Conservation (phyloP, 2,888 invertebrate species). For the Eretmocerus hayati region DNA sequence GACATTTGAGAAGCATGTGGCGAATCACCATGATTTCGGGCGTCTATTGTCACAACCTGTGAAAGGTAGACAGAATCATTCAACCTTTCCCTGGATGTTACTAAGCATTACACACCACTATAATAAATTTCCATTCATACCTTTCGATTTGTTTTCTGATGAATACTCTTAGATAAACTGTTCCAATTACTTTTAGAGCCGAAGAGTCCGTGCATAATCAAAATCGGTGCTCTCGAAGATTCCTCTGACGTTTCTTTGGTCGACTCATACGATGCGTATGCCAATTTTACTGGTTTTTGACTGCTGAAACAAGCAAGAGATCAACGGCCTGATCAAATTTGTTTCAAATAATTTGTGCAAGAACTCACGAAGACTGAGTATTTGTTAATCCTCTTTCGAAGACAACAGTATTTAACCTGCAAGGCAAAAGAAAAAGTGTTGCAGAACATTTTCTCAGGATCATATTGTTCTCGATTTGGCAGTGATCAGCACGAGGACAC, state of each 20-base stretch:
- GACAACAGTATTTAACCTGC: slow-evolving; percentile 11
- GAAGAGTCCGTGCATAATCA: slow-evolving; percentile 82
- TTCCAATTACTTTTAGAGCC: slow-evolving; percentile 86
- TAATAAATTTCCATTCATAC: slow-evolving; percentile 48
- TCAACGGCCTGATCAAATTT: no score
- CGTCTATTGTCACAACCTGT: slow-evolving; percentile 73
- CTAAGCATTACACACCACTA: no score
- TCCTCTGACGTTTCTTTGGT: slow-evolving; percentile 45
- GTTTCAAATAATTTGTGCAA: no score
- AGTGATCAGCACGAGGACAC: no score
- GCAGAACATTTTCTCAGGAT: slow-evolving; percentile 7
- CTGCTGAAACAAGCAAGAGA: not conserved
- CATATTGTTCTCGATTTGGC: no score
- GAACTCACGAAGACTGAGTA: slow-evolving; percentile 3
- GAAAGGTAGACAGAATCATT: slow-evolving; percentile 1
- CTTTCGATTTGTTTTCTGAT: slow-evolving; percentile 57
- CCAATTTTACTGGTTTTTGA: slow-evolving; percentile 54
- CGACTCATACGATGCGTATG: slow-evolving; percentile 61
- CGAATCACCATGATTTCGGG: slow-evolving; percentile 93
- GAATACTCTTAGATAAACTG: slow-evolving; percentile 64
- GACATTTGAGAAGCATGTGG: slow-evolving; percentile 68
- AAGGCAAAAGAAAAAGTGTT: not conserved
- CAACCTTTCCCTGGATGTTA: slow-evolving; percentile 3
- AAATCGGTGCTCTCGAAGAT: slow-evolving; percentile 53
- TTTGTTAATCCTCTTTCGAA: slow-evolving; percentile 11